Base-by-base conservation (phyloP, 2,113 vertebrate genomes). In the Corapipo altera region DNA sequence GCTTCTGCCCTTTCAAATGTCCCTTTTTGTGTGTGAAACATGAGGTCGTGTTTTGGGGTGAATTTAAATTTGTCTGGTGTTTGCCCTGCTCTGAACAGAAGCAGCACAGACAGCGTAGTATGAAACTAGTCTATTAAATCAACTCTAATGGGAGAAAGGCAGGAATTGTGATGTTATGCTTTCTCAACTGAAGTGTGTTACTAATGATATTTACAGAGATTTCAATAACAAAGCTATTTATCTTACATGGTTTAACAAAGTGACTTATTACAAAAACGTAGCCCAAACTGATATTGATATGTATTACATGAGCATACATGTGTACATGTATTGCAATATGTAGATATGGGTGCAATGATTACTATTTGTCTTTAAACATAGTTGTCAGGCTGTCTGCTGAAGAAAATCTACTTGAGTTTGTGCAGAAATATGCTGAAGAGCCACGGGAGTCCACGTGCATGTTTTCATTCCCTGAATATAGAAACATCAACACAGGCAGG, bases 81-180 rank as follows among this genome's bases (percentile, higher is more conserved):
- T 90, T 94, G 91, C 73, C 75, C 92, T 86, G 88, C 79, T 83
- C 86, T 0, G 13, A 76, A 76, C 67, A 86, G 89, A 43, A 83
- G 91, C 51, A 90, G 85, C 0, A 0, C 90, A 94, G 85, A 82
- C 61, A 62, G 76, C 1, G 0, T 7, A 55, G 67, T 62, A 62
- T 69, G 69, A 95, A 95, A 92, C 26, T 89, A 91, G 89, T 84
- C 69, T 77, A 75, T 75, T 87, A 92, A 94, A 96, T 93, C 85
- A 94, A 87, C 27, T 59, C 43, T 27, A 86, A 58, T 3, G 2
- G 75, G 35, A 89, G 52, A 92, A 84, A 64, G 76, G 55, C 43
- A 86, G 91, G 64, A 95, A 87, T 78, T 66, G 76, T 64, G 91
- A 66, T 8, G 1, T 46, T 85, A 26, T 79, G 78, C 49, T 93